Conservation (phyloP, 92 coral and sea anemone genomes). For the Siderastrea siderea region DNA sequence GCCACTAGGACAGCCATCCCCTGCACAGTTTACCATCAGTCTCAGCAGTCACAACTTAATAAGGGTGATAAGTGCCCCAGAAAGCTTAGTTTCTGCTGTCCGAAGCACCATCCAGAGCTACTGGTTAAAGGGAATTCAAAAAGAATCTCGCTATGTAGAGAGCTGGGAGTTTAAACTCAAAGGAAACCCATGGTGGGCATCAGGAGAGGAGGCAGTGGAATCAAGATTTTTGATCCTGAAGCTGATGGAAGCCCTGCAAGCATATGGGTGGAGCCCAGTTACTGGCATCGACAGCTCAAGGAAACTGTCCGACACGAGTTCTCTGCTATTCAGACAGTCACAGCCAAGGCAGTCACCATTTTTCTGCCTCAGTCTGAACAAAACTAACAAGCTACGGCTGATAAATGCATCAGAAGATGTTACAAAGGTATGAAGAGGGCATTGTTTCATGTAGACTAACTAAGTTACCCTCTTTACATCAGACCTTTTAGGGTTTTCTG, state of each 20-base stretch:
- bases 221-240: conserved; percentile 63
- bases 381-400: conserved; percentile 15
- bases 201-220: conserved; percentile 65
- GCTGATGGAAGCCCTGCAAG: conserved; percentile 69
- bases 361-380: conserved; percentile 67
- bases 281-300: conserved; percentile 64
- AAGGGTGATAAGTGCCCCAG: conserved; percentile 63
- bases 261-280: conserved; percentile 72
- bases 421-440: background rate
- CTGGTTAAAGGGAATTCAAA: conserved; percentile 61
- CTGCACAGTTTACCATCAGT: conserved; percentile 53
- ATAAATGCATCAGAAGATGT: conserved; percentile 9
- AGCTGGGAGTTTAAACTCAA: conserved; percentile 77
- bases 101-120: conserved; percentile 19
- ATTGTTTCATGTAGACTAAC: too few relatives aligned
- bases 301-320: conserved; percentile 47
- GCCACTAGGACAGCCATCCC: background rate
- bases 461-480: too few relatives aligned
- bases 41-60: conserved; percentile 49
- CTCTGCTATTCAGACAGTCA: conserved; percentile 64
- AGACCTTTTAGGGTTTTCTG: too few relatives aligned
- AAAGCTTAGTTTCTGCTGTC: background rate
- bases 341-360: conserved; percentile 54
- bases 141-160: conserved; percentile 45
- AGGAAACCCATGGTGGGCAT: conserved; percentile 79